Evolutionary conservation across 23 tunicate species (phyloP).

Genomic region (Diplosoma virens): DNA sequence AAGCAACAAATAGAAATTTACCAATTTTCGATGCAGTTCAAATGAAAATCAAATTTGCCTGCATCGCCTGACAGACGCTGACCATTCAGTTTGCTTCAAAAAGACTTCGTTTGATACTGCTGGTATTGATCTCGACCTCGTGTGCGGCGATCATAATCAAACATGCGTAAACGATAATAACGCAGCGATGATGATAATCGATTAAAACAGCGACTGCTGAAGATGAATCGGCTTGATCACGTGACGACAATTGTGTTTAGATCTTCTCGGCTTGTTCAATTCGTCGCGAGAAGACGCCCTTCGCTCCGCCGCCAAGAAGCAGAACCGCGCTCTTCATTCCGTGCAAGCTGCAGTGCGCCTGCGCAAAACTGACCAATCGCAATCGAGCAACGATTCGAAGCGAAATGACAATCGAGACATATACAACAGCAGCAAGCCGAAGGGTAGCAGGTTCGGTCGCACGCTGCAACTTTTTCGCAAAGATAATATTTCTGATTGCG

Average conservation of each 20-base stretch:
- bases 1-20: too few species aligned
- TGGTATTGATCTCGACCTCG: too few species aligned
- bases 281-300: constrained; percentile 47
- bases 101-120: too few species aligned
- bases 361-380: constrained; percentile 8
- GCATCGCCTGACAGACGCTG: too few species aligned
- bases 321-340: constrained; percentile 60
- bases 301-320: constrained; percentile 64
- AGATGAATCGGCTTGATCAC: background rate
- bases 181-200: too few species aligned
- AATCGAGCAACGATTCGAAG: background rate
- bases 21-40: too few species aligned
- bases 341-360: constrained; percentile 35
- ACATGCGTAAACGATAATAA: too few species aligned
- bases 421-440: constrained; percentile 37
- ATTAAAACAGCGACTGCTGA: background rate
- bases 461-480: too few species aligned
- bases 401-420: constrained; percentile 33
- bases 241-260: constrained; percentile 16
- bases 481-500: too few species aligned
- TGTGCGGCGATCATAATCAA: too few species aligned
- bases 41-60: too few species aligned
- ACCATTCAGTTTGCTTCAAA: too few species aligned
- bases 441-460: background rate
- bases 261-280: constrained; percentile 56